Percentiles rank a stretch among this genome's conserved stretches.
phyloP scores from a whole-genome alignment of 2,888 invertebrate species.

The Podabrus alpinus region DNA sequence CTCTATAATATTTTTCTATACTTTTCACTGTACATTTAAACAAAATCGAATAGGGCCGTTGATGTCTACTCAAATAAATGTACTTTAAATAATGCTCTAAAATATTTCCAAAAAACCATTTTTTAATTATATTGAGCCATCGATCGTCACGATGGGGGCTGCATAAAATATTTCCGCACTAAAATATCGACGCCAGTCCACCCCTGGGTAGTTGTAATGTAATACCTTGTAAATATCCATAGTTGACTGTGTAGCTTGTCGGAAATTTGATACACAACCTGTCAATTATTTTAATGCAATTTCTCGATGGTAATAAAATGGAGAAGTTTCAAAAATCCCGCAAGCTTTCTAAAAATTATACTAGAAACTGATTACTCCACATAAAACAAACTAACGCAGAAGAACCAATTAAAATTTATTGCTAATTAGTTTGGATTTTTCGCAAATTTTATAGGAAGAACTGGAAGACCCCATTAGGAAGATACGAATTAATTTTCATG shows the following conservation, averaged over 20 bases:
- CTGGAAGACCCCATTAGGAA: not conserved
- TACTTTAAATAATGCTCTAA: too few species aligned
- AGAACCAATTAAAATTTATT: not conserved
- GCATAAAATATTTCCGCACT: not conserved
- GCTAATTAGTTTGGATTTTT: not conserved
- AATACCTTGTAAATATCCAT: not conserved
- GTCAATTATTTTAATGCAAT: not conserved
- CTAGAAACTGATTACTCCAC: not conserved
- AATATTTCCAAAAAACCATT: too few species aligned
- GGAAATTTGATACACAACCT: not conserved
- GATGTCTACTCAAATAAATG: too few species aligned
- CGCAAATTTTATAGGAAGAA: not conserved
- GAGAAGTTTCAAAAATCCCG: not conserved
- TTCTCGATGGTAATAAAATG: not conserved
- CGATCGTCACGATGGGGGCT: too few species aligned
- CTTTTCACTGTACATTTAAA: too few species aligned
- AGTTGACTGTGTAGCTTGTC: not conserved
- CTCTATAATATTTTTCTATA: too few species aligned
- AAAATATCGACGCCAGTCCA: not conserved
- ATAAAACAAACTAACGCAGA: not conserved
- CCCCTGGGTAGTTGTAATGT: not conserved
- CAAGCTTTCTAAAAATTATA: not conserved
- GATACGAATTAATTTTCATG: not conserved
- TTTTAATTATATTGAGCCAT: too few species aligned
- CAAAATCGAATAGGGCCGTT: too few species aligned